Percentiles rank a stretch among this genome's conserved stretches.
Evolutionary conservation across 2,888 invertebrate genomes (phyloP).

Genomic region (Litoditis marina): DNA sequence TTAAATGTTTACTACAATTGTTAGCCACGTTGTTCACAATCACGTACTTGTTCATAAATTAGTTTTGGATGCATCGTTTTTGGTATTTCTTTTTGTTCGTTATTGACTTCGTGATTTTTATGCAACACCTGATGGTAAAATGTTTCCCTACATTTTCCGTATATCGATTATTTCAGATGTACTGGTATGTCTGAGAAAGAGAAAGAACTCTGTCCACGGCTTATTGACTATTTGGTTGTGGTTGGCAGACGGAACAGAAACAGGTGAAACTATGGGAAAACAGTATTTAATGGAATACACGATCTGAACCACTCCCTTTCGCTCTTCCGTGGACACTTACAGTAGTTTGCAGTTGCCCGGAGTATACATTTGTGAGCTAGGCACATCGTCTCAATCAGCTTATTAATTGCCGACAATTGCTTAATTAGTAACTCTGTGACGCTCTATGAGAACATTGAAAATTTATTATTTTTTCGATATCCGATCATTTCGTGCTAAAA

Average conservation of each 20-base stretch:
- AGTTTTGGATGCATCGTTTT: background rate
- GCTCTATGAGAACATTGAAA: too few relatives aligned
- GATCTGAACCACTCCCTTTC: background rate
- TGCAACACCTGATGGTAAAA: background rate
- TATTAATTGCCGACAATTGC: too few relatives aligned
- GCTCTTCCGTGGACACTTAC: background rate
- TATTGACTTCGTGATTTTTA: background rate
- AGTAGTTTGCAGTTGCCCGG: background rate
- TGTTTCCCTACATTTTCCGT: conserved; percentile 5
- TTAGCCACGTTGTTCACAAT: too few relatives aligned
- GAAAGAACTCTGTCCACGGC: conserved; percentile 68
- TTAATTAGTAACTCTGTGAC: too few relatives aligned
- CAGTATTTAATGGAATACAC: background rate
- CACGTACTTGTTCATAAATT: background rate
- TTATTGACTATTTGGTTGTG: conserved; percentile 88
- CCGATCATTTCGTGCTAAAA: too few relatives aligned
- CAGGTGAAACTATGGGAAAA: conserved; percentile 6
- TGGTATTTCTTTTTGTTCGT: background rate
- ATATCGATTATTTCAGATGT: background rate
- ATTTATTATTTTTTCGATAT: too few relatives aligned
- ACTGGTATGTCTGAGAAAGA: conserved; percentile 54
- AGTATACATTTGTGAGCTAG: background rate
- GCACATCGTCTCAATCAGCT: too few relatives aligned
- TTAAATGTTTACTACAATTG: conserved; percentile 9
- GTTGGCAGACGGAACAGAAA: conserved; percentile 71